Evolutionary conservation across 2,113 vertebrate species (phyloP), one percentile per base, ranked within the genome.

Genomic region (Maccullochella peelii): DNA sequence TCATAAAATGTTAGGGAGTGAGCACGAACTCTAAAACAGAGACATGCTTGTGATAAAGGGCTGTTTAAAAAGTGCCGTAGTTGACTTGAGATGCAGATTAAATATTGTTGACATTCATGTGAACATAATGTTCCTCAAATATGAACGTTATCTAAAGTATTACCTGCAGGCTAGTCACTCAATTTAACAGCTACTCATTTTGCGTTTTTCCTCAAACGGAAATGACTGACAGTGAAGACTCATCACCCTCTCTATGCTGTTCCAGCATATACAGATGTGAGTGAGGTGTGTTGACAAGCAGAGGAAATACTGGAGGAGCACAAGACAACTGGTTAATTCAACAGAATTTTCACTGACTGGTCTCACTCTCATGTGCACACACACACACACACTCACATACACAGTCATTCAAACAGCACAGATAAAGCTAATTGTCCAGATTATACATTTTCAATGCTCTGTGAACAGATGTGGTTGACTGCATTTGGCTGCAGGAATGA

Each of bases 281-380:
- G 23, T 58, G 76, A 80, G 55, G 55, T 30, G 72, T 54, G 73
- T 20, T 66, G 87, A 80, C 67, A 74, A 42, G 73, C 42, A 30
- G 76, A 49, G 23, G 67, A 77, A 18, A 36, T n/a, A 66, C 81
- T 63, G 59, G 47, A 69, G 50, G 49, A 30, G 38, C 40, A 25
- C n/a, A 16, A 77, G 66, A 74, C 7, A 42, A 55, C 40, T 63
- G 1, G 10, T n/a, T 63, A 40, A n/a, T 42, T 49, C 21, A 27
- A 27, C 61, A 20, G 15, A 6, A 15, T 23, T 30, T 23, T 23
- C 25, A 42, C 30, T 0, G 21, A 55, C 30, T 38, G 30, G 30
- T 54, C 30, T 52, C 47, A 44, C 6, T 61, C 40, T 47, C 44
- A n/a, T 62, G 25, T 44, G 21, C 27, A 0, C 16, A 23, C 54